These are phyloP conservation scores for Ctenopoma multispine DNA, from an alignment of 2,797 vertebrate genomes.

Conservation along the genomic window DNA sequence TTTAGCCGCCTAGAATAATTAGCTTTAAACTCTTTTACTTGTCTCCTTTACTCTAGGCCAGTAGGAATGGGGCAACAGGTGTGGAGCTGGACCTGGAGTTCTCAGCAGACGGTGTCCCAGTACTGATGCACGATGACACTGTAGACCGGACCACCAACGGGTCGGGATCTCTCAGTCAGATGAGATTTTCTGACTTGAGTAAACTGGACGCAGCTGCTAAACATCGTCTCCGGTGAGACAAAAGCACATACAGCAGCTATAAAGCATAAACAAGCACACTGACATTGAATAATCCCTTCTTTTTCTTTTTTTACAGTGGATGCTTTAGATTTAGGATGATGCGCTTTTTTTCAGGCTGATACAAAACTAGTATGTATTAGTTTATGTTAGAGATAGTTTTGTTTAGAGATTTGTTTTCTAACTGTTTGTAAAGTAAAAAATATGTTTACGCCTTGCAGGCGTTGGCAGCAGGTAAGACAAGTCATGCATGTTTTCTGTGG, in stretches of 20 bases:
- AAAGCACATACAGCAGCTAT: background rate
- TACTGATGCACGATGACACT: slow-evolving; percentile 95
- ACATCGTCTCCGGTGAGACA: slow-evolving; percentile 88
- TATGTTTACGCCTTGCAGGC: background rate
- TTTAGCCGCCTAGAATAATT: background rate
- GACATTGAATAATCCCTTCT: background rate
- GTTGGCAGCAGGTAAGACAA: background rate
- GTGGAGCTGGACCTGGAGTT: slow-evolving; percentile 97
- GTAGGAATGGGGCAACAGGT: slow-evolving; percentile 90
- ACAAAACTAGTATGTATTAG: too few relatives aligned
- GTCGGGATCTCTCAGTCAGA: slow-evolving; percentile 85
- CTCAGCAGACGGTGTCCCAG: slow-evolving; percentile 90
- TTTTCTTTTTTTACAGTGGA: background rate
- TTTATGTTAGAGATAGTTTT: too few relatives aligned
- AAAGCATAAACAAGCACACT: background rate
- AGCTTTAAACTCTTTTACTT: background rate
- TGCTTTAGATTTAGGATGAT: background rate
- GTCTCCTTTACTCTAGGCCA: slow-evolving; percentile 83
- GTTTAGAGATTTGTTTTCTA: background rate
- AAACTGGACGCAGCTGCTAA: slow-evolving; percentile 92
- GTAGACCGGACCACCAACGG: slow-evolving; percentile 94
- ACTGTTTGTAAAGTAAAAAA: background rate
- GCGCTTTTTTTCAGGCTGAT: too few relatives aligned
- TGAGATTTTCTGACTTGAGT: slow-evolving; percentile 87
- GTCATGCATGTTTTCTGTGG: background rate